These are phyloP conservation scores for Drosophila macrospina DNA, from an alignment of 2,888 invertebrate species.

Conservation along the genomic window DNA sequence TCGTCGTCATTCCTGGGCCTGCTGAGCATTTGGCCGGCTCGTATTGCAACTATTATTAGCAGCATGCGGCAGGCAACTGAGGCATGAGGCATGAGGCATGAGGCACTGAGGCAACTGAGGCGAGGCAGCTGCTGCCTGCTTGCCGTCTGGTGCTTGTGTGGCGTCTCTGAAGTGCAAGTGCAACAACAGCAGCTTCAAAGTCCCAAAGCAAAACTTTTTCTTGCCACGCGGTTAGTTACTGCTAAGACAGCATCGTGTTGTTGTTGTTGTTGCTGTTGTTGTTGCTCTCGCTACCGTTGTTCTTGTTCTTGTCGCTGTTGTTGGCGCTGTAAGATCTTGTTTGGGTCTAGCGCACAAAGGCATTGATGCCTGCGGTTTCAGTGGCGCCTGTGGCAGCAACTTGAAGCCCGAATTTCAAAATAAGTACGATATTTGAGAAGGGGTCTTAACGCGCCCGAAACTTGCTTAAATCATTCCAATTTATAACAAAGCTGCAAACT, in stretches of 20 bases:
- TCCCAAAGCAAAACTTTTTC: conserved; percentile 81
- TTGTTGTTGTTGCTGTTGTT: conserved; percentile 4
- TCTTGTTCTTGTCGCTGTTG: conserved; percentile 7
- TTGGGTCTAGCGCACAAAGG: conserved; percentile 62
- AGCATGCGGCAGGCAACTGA: conserved; percentile 40
- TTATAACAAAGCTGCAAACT: conserved; percentile 31
- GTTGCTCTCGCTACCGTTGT: background rate
- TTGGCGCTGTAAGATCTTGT: conserved; percentile 51
- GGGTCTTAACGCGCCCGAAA: conserved; percentile 44
- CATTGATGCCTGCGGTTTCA: conserved; percentile 54
- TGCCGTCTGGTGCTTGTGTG: conserved; percentile 64
- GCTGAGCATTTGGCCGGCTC: conserved; percentile 45
- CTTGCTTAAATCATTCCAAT: conserved; percentile 40
- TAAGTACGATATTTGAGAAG: conserved; percentile 36
- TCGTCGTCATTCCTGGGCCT: conserved; percentile 34
- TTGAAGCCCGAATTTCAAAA: conserved; percentile 33
- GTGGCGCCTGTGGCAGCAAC: conserved; percentile 32
- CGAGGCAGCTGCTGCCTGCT: conserved; percentile 41
- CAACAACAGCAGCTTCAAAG: conserved; percentile 59
- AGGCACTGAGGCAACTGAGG: conserved; percentile 12
- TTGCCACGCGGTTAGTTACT: conserved; percentile 74
- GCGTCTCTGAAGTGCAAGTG: conserved; percentile 78
- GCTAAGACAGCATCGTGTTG: conserved; percentile 35
- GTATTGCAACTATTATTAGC: conserved; percentile 78
- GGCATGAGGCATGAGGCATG: no score